Evolutionary conservation across 2,113 vertebrate genomes (phyloP).

Genomic region (Tachycineta bicolor): DNA sequence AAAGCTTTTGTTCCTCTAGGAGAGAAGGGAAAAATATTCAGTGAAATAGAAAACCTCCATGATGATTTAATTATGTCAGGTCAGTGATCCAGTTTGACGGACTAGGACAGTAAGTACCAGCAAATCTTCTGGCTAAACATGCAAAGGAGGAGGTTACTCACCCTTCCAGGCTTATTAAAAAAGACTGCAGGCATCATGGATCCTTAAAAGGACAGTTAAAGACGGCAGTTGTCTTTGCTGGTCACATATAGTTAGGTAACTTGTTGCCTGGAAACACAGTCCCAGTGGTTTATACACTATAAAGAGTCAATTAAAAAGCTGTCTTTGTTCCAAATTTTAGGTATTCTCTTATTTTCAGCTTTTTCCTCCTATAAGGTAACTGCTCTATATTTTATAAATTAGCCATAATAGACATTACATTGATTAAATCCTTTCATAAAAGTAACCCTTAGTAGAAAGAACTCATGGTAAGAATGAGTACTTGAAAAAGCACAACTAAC

Average conservation of each 20-base stretch:
- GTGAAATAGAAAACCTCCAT: conserved; percentile 31
- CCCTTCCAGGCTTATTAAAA: conserved; percentile 1
- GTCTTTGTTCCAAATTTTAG: background rate
- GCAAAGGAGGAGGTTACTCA: background rate
- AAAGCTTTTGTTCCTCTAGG: background rate
- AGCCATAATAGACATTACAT: background rate
- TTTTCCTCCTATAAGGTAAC: background rate
- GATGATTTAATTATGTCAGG: conserved; percentile 19
- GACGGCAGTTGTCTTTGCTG: conserved; percentile 10
- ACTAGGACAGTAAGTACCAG: background rate
- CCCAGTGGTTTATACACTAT: background rate
- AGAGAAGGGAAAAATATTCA: background rate
- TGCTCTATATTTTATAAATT: background rate
- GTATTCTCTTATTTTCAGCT: background rate
- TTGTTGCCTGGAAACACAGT: conserved; percentile 57
- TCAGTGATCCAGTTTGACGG: conserved; percentile 7
- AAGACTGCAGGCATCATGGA: background rate
- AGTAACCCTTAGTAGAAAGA: background rate
- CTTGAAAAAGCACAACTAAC: background rate
- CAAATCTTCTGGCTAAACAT: background rate
- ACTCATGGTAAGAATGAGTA: background rate
- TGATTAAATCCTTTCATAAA: background rate
- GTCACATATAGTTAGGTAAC: conserved; percentile 31
- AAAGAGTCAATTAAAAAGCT: conserved; percentile 28
- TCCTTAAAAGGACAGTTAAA: conserved; percentile 12